Conservation (phyloP, 2,888 invertebrate genomes). For the Drosophila trichaetosa region DNA sequence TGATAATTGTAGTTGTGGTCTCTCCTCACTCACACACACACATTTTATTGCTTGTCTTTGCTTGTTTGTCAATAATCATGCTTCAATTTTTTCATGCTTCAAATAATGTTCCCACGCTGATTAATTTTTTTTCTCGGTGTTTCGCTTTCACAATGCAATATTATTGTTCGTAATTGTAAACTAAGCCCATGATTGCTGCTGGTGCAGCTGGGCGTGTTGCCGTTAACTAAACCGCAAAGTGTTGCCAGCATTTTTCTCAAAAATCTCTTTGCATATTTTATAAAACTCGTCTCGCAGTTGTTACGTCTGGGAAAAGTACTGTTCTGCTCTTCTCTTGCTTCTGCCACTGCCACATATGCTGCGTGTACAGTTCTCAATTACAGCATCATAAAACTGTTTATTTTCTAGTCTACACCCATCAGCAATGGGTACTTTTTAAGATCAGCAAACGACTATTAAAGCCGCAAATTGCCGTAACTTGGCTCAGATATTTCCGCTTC, state of each 20-base stretch:
- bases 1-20: conserved; percentile 48
- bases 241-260: conserved; percentile 20
- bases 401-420: conserved; percentile 3
- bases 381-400: conserved; percentile 56
- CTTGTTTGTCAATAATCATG: conserved; percentile 27
- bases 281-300: conserved; percentile 30
- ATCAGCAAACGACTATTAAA: conserved; percentile 50
- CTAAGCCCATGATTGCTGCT: conserved; percentile 26
- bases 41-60: conserved; percentile 1
- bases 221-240: conserved; percentile 38
- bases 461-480: conserved; percentile 74
- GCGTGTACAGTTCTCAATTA: conserved; percentile 52
- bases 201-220: conserved; percentile 47
- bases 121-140: conserved; percentile 32
- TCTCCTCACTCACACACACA: conserved; percentile 1
- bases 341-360: conserved; percentile 33
- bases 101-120: conserved; percentile 67
- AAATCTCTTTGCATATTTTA: conserved; percentile 45
- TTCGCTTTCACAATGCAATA: conserved; percentile 12
- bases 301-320: conserved; percentile 46
- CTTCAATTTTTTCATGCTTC: conserved; percentile 28
- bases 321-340: background rate
- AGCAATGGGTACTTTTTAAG: conserved; percentile 22
- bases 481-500: conserved; percentile 74
- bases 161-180: conserved; percentile 41